Base-by-base conservation (phyloP, 1,140 invertebrate genomes). In the Bombus waltoni region DNA sequence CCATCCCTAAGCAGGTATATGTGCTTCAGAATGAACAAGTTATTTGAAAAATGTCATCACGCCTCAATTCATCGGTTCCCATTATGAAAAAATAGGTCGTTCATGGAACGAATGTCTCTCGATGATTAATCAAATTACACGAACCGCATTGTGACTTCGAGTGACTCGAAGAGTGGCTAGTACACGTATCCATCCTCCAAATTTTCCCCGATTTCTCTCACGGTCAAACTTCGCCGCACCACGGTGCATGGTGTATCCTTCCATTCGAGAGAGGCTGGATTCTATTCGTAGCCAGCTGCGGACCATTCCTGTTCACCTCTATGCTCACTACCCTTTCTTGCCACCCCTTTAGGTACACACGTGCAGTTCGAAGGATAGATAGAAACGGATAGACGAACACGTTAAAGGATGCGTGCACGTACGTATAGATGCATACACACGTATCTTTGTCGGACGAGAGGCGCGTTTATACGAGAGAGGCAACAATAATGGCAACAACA, bases 111-210 rank as follows among this genome's bases (percentile, higher is more conserved):
- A 53, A 32, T 73, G 10, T 18, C 9, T 22, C 53, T 73, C 47
- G 79, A 90, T 90, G 89, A 91, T 91, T 88, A 90, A 79, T 83
- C 68, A 84, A 90, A 88, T 88, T 80, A 90, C 68, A 79, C 73
- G 75, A 66, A 42, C 38, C 65, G 74, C 35, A 83, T 75, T 84
- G 78, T 89, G 88, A 82, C 78, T 83, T 88, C 85, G 80, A 91
- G 72, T 77, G 77, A 81, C 70, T 53, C 42, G 47, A 57, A 44
- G 25, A 68, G 59, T 81, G 75, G 53, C 72, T 70, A 75, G 84
- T 78, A 28, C n/a, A 28, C 13, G 62, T 73, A 22, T 11, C 57
- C 8, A 42, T 77, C 83, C 83, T 68, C 40, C 66, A 2, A 65
- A 44, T 88, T 71, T 81, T 66, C 62, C 82, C 28, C 32, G 53